Percentiles rank a stretch among this genome's conserved stretches.
Evolutionary conservation across 2,888 invertebrate genomes (phyloP).

Genomic region (Ariolimax columbianus): DNA sequence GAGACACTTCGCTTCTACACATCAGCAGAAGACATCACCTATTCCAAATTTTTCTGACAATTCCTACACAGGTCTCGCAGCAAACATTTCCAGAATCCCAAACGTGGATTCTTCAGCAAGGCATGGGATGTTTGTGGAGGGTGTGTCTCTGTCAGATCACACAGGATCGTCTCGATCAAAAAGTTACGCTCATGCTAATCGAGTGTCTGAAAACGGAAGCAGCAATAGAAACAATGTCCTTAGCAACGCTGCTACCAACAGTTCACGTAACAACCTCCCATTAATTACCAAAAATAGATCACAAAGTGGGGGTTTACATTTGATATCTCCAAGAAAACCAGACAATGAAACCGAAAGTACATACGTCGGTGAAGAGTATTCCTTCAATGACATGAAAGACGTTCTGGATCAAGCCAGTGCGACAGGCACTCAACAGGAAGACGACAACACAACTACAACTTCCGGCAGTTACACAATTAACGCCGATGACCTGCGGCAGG

Average conservation of each 20-base stretch:
- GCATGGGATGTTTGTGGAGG: conserved; percentile 44
- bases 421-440: conserved; percentile 56
- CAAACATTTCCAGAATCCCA: conserved; percentile 40
- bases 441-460: conserved; percentile 69
- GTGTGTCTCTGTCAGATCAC: conserved; percentile 14
- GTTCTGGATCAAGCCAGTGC: conserved; percentile 51
- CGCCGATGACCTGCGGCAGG: conserved; percentile 75
- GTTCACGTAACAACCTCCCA: background rate
- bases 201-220: background rate
- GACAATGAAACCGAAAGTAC: conserved; percentile 40
- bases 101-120: conserved; percentile 8
- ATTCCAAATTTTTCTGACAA: conserved; percentile 15
- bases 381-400: conserved; percentile 67
- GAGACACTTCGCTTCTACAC: background rate
- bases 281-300: background rate
- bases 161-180: conserved; percentile 3
- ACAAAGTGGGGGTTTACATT: background rate
- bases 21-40: background rate
- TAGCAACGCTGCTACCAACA: background rate
- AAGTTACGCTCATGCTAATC: conserved; percentile 27
- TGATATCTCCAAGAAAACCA: background rate
- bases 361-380: conserved; percentile 57
- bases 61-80: background rate
- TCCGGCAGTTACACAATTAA: conserved; percentile 76
- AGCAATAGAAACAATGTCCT: background rate